Evolutionary conservation across 2,888 invertebrate genomes (phyloP).

Genomic region (Melikaiella ostensackeni): DNA sequence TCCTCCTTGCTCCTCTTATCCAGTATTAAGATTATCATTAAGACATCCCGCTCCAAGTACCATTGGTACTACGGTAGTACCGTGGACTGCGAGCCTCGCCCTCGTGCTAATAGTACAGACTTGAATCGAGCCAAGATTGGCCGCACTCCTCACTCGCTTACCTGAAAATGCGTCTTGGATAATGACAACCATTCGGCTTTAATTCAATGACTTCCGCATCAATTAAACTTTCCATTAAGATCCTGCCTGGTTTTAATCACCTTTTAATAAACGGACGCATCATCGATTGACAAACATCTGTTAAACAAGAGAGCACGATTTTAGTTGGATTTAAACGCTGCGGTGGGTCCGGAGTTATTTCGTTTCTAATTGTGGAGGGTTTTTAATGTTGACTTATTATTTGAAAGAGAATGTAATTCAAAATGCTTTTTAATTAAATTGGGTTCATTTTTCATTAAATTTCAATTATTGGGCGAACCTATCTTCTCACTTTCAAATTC

Average conservation of each 20-base stretch:
- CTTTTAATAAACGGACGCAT: constrained; percentile 43
- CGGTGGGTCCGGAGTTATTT: not conserved
- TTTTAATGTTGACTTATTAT: not conserved
- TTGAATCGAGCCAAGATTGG: constrained; percentile 46
- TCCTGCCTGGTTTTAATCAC: constrained; percentile 48
- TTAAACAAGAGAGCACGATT: constrained; percentile 24
- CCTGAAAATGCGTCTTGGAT: constrained; percentile 46
- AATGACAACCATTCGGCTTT: constrained; percentile 47
- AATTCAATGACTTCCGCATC: constrained; percentile 49
- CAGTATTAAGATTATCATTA: constrained; percentile 56
- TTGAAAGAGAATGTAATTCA: not conserved
- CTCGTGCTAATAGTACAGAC: constrained; percentile 44
- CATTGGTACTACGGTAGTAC: constrained; percentile 47
- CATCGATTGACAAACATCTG: constrained; percentile 38
- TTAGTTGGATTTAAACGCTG: constrained; percentile 10
- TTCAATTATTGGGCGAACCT: too few relatives aligned
- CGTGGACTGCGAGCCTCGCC: constrained; percentile 47
- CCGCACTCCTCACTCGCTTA: constrained; percentile 38
- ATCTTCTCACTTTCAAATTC: too few relatives aligned
- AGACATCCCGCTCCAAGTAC: constrained; percentile 52
- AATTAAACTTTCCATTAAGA: constrained; percentile 49
- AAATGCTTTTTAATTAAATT: not conserved
- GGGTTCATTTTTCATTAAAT: too few relatives aligned
- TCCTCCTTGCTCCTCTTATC: constrained; percentile 38
- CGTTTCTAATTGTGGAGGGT: not conserved